These are phyloP conservation scores for Trichopria drosophilae DNA, from an alignment of 2,888 invertebrate species.

Conservation along the genomic window DNA sequence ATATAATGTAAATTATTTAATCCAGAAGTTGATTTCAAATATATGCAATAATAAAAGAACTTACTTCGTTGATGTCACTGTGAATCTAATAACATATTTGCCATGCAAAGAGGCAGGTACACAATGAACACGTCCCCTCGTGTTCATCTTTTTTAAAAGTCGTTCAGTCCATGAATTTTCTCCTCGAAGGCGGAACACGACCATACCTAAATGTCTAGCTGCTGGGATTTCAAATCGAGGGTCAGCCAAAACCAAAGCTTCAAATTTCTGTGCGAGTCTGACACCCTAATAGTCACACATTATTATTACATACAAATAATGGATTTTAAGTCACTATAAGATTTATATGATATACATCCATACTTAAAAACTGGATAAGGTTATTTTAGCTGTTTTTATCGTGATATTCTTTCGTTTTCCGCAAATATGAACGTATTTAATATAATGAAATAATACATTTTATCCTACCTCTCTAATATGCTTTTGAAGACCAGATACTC, in stretches of 20 bases:
- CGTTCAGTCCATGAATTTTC: constrained; percentile 87
- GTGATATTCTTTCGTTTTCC: no score
- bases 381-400: background rate
- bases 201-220: constrained; percentile 81
- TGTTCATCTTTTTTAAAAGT: constrained; percentile 84
- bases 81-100: constrained; percentile 88
- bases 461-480: constrained; percentile 82
- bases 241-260: constrained; percentile 81
- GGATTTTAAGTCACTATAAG: background rate
- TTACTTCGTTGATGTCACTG: constrained; percentile 82
- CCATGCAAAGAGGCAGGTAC: constrained; percentile 93
- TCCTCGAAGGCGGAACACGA: constrained; percentile 85
- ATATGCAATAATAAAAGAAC: no score
- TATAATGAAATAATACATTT: constrained; percentile 6
- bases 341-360: no score
- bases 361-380: background rate
- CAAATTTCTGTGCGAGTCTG: constrained; percentile 86
- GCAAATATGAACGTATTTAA: background rate
- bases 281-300: constrained; percentile 69
- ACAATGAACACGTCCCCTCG: constrained; percentile 85
- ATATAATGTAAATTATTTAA: no score
- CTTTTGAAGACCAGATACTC: constrained; percentile 86
- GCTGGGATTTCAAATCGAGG: constrained; percentile 89
- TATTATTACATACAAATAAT: background rate
- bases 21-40: no score